A percentile compares a stretch with the other conserved stretches of the same genome.
phyloP scores from a whole-genome alignment of 2,797 vertebrate genomes.

The Mormyrus hasselquistii region DNA sequence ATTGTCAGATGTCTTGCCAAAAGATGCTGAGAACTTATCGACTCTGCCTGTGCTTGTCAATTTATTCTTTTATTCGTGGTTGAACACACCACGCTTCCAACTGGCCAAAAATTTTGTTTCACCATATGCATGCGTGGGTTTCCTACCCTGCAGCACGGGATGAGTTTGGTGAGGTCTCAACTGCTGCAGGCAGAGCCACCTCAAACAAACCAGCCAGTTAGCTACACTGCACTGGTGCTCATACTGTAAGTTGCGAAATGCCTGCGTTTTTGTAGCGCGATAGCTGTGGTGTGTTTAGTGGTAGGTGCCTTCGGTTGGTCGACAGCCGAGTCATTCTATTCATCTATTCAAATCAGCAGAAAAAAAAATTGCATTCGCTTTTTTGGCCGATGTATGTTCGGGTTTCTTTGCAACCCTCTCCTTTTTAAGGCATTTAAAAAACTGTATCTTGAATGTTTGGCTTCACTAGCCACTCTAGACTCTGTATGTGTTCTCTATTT shows the following conservation, averaged over 20 bases:
- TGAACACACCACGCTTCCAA: not conserved
- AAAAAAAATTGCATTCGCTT: not conserved
- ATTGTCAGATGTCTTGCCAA: not conserved
- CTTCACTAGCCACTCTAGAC: not conserved
- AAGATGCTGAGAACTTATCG: slow-evolving; percentile 3
- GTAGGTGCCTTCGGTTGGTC: not conserved
- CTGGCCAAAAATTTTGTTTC: not conserved
- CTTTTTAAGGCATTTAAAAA: not conserved
- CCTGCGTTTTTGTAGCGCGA: not conserved
- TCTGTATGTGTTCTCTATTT: slow-evolving; percentile 7
- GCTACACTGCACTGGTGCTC: not conserved
- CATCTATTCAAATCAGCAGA: not conserved
- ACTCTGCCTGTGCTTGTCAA: not conserved
- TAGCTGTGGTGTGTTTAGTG: not conserved
- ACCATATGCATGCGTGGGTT: slow-evolving; percentile 3
- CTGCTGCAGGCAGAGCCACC: not conserved
- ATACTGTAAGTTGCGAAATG: not conserved
- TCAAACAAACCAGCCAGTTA: not conserved
- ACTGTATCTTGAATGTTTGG: not conserved
- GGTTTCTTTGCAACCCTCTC: not conserved
- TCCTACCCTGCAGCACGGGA: not conserved
- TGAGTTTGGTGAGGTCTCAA: not conserved
- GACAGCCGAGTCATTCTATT: not conserved
- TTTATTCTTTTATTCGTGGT: not conserved
- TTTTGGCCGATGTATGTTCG: not conserved